A percentile compares a stretch with the other conserved stretches of the same genome.
Conservation (phyloP, 2,888 invertebrate genomes). For the Tenthredo notha region DNA sequence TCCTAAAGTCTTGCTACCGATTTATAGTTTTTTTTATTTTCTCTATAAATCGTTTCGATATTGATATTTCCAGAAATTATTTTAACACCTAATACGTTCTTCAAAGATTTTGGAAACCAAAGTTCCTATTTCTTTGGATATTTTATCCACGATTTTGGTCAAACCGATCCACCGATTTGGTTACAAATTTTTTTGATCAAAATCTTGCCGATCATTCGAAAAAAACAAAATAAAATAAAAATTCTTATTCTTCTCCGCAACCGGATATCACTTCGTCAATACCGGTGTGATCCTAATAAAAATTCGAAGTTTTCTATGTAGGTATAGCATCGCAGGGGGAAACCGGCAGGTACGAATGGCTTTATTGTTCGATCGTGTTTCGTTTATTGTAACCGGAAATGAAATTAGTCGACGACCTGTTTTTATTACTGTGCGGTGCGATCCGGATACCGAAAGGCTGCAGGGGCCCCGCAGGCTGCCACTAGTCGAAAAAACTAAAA, state of each 20-base stretch:
- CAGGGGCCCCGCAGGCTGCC: conserved; percentile 13
- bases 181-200: neutral
- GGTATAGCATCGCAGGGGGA: neutral
- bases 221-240: neutral
- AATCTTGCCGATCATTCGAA: neutral
- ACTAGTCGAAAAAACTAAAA: too few relatives aligned
- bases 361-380: conserved; percentile 67
- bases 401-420: conserved; percentile 61
- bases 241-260: neutral
- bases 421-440: conserved; percentile 28
- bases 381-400: conserved; percentile 69
- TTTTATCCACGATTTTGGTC: neutral
- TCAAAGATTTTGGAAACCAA: neutral
- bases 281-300: neutral
- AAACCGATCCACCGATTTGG: neutral
- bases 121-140: neutral
- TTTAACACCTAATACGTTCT: too few relatives aligned
- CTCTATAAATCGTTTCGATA: too few relatives aligned
- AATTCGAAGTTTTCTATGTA: neutral
- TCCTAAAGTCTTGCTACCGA: neutral
- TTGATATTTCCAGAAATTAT: too few relatives aligned
- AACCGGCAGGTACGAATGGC: conserved; percentile 60
- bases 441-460: conserved; percentile 35
- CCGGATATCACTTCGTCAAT: neutral
- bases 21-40: neutral